These are phyloP conservation scores for Aplochiton taeniatus DNA, from an alignment of 2,797 vertebrate genomes.

Conservation along the genomic window DNA sequence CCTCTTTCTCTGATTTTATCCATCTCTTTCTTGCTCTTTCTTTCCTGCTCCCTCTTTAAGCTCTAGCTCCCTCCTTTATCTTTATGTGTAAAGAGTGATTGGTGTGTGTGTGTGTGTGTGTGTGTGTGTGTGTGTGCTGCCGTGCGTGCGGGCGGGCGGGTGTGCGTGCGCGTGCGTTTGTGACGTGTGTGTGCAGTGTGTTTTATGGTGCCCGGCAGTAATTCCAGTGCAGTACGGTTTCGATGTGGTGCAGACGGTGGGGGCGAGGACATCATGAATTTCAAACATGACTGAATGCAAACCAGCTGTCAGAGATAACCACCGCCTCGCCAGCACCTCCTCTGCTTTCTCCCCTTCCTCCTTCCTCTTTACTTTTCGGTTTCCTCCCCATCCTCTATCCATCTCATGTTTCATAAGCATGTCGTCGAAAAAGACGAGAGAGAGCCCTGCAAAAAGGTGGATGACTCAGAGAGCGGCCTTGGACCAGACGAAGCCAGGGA, in stretches of 20 bases:
- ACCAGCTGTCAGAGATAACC: slow-evolving; percentile 39
- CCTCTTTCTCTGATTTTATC: neutral
- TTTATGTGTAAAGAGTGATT: neutral
- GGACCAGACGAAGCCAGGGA: no score
- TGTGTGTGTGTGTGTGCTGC: slow-evolving; percentile 7
- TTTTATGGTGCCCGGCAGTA: slow-evolving; percentile 49
- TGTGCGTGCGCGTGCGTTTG: slow-evolving; percentile 4
- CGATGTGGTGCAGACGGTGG: slow-evolving; percentile 49
- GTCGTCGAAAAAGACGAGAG: no score
- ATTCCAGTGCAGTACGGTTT: slow-evolving; percentile 52
- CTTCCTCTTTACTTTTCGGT: neutral
- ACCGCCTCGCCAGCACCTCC: slow-evolving; percentile 3
- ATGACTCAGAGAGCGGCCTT: no score
- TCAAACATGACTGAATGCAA: slow-evolving; percentile 61
- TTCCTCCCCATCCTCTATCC: neutral
- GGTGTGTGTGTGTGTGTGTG: neutral
- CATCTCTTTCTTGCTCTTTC: neutral
- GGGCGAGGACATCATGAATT: slow-evolving; percentile 57
- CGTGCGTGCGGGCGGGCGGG: neutral
- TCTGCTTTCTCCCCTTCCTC: neutral
- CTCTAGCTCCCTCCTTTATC: slow-evolving; percentile 13
- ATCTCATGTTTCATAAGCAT: neutral
- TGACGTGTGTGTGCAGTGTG: slow-evolving; percentile 18
- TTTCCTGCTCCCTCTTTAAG: neutral
- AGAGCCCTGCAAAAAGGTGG: no score